phyloP scores from a whole-genome alignment of 2,797 vertebrate species.

The Aselliscus stoliczkanus region DNA sequence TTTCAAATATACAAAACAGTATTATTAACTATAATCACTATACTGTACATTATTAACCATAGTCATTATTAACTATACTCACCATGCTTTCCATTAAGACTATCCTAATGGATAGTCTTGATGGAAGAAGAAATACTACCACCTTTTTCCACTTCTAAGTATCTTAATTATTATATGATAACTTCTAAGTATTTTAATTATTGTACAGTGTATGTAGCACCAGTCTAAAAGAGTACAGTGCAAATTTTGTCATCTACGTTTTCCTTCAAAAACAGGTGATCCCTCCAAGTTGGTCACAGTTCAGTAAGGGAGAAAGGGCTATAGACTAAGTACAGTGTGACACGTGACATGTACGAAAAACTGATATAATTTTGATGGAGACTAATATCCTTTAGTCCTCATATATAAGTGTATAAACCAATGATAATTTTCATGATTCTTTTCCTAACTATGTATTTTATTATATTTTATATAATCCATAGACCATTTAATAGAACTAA shows the following conservation, averaged over 20 bases:
- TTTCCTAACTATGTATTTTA: neutral
- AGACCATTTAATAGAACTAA: slow-evolving; percentile 5
- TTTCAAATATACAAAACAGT: neutral
- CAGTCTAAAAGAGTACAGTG: neutral
- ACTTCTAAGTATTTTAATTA: neutral
- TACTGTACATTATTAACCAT: neutral
- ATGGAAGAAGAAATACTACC: neutral
- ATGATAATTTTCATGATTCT: neutral
- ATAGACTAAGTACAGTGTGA: neutral
- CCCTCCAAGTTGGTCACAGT: neutral
- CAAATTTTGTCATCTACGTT: neutral
- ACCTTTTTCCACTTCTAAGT: neutral
- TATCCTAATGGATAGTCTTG: neutral
- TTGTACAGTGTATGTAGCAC: neutral
- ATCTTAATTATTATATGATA: neutral
- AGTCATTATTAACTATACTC: neutral
- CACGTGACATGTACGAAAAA: neutral
- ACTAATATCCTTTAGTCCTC: neutral
- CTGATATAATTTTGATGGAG: neutral
- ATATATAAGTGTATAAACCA: neutral
- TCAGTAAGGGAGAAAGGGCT: neutral
- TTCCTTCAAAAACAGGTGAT: neutral
- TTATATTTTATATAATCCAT: neutral
- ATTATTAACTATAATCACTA: neutral
- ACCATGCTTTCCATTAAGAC: neutral